A percentile compares a stretch with the other conserved stretches of the same genome.
Conservation (phyloP, 2,888 invertebrate genomes). For the Epirrhoe tristata region DNA sequence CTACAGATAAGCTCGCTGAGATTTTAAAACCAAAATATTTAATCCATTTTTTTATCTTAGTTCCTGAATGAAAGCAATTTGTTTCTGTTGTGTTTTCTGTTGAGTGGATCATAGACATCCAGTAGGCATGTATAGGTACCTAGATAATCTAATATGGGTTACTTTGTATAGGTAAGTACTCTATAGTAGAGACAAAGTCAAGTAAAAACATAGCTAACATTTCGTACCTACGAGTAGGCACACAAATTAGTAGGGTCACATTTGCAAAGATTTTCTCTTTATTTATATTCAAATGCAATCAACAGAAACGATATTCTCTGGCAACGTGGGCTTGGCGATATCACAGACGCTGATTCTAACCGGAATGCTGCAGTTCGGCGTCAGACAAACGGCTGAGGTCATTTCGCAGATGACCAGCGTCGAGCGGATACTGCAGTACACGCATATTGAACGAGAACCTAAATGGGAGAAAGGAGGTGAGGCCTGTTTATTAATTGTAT, state of each 20-base stretch:
- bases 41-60: too few relatives aligned
- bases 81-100: too few relatives aligned
- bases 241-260: background rate
- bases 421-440: constrained; percentile 89
- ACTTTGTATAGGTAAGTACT: too few relatives aligned
- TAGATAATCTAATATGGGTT: too few relatives aligned
- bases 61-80: too few relatives aligned
- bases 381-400: constrained; percentile 88
- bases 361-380: constrained; percentile 90
- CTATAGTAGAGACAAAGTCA: too few relatives aligned
- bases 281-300: background rate
- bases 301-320: constrained; percentile 81
- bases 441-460: constrained; percentile 87
- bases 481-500: background rate
- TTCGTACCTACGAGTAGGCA: too few relatives aligned
- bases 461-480: constrained; percentile 81
- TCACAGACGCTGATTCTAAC: constrained; percentile 89
- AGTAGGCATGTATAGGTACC: too few relatives aligned
- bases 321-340: constrained; percentile 90
- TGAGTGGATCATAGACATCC: too few relatives aligned
- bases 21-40: too few relatives aligned
- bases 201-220: too few relatives aligned
- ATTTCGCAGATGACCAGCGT: constrained; percentile 90
- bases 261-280: background rate
- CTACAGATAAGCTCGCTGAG: too few relatives aligned